Conservation (phyloP, 2,888 invertebrate species). For the Mythimna lalbum region DNA sequence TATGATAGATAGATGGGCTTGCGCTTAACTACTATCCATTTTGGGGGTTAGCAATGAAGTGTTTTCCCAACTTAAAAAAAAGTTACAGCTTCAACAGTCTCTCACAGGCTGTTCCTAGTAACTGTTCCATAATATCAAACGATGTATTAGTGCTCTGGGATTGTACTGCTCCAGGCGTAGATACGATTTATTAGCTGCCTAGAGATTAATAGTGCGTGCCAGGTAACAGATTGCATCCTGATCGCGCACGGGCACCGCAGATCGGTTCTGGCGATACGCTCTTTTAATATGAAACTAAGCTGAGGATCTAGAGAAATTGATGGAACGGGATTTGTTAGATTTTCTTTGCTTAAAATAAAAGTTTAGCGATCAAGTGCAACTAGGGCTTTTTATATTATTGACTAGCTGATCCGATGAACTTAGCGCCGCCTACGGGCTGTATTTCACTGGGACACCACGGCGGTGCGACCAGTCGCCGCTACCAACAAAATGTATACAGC, state of each 20-base stretch:
- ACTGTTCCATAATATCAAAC: constrained; percentile 21
- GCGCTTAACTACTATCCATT: too few species aligned
- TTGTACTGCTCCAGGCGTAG: constrained; percentile 50
- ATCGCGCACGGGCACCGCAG: constrained; percentile 46
- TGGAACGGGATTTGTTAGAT: constrained; percentile 8
- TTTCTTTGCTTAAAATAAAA: not conserved
- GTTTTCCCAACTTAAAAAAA: too few species aligned
- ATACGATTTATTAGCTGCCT: constrained; percentile 54
- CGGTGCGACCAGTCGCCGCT: too few species aligned
- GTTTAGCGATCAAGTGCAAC: too few species aligned
- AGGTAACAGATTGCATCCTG: constrained; percentile 58
- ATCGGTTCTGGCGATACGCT: constrained; percentile 42
- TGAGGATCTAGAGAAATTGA: not conserved
- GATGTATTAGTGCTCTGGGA: constrained; percentile 41
- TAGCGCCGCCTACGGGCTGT: too few species aligned
- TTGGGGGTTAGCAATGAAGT: too few species aligned
- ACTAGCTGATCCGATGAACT: too few species aligned
- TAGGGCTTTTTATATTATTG: too few species aligned
- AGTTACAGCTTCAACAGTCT: not conserved
- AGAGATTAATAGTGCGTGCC: constrained; percentile 61
- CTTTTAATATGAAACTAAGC: constrained; percentile 28
- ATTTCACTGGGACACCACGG: too few species aligned
- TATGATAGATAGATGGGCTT: too few species aligned
- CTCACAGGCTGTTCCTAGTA: constrained; percentile 22
- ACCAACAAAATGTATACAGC: too few species aligned